Percentiles rank a stretch among this genome's conserved stretches.
Conservation (phyloP, 2,888 invertebrate genomes). For the Sisyra nigra region DNA sequence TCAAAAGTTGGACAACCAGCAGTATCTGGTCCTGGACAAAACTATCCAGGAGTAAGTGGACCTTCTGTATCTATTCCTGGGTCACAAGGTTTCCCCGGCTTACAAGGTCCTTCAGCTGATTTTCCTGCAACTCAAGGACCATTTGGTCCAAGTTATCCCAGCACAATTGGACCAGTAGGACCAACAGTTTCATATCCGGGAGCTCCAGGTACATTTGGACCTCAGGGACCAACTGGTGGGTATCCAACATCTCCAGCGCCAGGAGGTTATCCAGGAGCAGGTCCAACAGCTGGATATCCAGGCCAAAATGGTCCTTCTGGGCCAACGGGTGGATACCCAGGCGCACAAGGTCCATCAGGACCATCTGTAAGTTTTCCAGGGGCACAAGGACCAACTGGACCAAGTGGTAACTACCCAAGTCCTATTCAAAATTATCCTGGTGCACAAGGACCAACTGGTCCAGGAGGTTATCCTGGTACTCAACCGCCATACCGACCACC, state of each 20-base stretch:
- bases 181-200: constrained; percentile 13
- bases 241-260: constrained; percentile 22
- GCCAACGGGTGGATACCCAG: constrained; percentile 18
- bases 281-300: constrained; percentile 21
- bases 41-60: constrained; percentile 17
- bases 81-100: constrained; percentile 14
- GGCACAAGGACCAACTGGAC: constrained; percentile 15
- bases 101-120: constrained; percentile 18
- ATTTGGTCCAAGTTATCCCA: constrained; percentile 14
- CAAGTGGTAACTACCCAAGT: constrained; percentile 14
- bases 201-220: constrained; percentile 14
- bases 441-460: constrained; percentile 16
- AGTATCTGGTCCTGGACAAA: constrained; percentile 15
- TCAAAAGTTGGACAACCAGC: constrained; percentile 31
- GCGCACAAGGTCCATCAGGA: constrained; percentile 15
- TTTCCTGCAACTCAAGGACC: constrained; percentile 14
- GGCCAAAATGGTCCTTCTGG: constrained; percentile 20
- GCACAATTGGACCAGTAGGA: constrained; percentile 11
- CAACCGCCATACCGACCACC: constrained; percentile 9
- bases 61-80: constrained; percentile 16
- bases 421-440: constrained; percentile 16
- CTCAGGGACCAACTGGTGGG: constrained; percentile 13
- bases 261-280: constrained; percentile 21
- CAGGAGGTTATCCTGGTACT: constrained; percentile 14
- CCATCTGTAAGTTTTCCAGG: constrained; percentile 16